phyloP scores from a whole-genome alignment of 2,113 vertebrate genomes.

The Pseudopipra pipra region DNA sequence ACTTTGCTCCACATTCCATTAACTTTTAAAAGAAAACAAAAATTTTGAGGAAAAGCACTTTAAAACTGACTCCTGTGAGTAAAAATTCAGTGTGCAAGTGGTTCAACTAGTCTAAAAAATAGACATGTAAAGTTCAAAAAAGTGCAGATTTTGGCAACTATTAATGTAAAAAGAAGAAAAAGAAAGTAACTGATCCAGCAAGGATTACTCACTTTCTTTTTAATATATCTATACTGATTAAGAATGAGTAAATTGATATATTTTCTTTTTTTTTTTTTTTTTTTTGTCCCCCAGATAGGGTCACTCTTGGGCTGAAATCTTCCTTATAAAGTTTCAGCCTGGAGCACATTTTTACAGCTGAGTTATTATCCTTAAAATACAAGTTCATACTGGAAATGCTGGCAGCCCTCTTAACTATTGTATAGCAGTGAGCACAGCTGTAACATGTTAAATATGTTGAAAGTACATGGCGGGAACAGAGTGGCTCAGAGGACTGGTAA shows the following conservation, averaged over 20 bases:
- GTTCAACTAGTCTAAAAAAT: not conserved
- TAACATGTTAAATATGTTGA: not conserved
- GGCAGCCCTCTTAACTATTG: constrained; percentile 5
- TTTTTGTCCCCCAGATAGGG: not conserved
- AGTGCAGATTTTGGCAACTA: not conserved
- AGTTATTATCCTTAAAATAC: constrained; percentile 51
- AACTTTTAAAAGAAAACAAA: not conserved
- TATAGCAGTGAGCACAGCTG: not conserved
- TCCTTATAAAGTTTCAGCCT: constrained; percentile 18
- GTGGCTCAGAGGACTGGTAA: not conserved
- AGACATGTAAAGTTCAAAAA: not conserved
- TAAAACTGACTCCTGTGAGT: not conserved
- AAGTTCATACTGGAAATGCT: constrained; percentile 41
- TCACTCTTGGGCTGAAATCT: constrained; percentile 21
- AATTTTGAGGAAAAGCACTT: not conserved
- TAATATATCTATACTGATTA: not conserved
- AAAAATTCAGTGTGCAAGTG: not conserved
- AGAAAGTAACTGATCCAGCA: not conserved
- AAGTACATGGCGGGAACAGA: not conserved
- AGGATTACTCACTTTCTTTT: constrained; percentile 9
- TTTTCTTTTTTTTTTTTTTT: not conserved
- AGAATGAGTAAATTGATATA: constrained; percentile 1
- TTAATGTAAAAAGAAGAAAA: not conserved
- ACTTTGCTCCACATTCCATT: not conserved
- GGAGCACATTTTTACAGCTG: constrained; percentile 33